Base-by-base conservation (phyloP, 2,888 invertebrate genomes). In the Eumerus sabulonum region DNA sequence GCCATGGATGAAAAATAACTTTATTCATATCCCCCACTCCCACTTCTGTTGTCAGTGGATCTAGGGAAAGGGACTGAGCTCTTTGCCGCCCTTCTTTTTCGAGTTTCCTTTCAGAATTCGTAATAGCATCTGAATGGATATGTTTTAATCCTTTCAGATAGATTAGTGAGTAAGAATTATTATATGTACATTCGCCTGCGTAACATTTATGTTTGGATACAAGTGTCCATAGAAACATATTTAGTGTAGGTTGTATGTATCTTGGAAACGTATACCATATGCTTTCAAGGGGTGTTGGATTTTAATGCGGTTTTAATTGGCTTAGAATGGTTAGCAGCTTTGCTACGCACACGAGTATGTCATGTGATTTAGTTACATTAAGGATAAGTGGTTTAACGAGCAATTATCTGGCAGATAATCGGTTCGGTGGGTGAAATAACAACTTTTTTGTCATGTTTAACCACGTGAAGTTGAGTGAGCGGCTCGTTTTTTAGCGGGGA, bases 141-240 rank as follows among this genome's bases (percentile, higher is more conserved):
- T 18, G 63, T 60, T 71, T 76, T 76, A 71, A 76, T 70, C 76
- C 76, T 64, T 71, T 76, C 64, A 71, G 70, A 64, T 59, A 76
- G 76, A 70, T 76, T 76, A 76, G 68, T 76, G 47, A 70, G 57
- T 38, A 36, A n/a, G n/a, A n/a, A n/a, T n/a, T n/a, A n/a, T n/a
- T n/a, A n/a, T n/a, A n/a, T n/a, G n/a, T n/a, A n/a, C n/a, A n/a
- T n/a, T n/a, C n/a, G n/a, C n/a, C n/a, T n/a, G n/a, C n/a, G n/a
- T n/a, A n/a, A n/a, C n/a, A n/a, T n/a, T n/a, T n/a, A n/a, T n/a
- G n/a, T 13, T 51, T 27, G 19, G 14, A 50, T 48, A 53, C 16
- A 13, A 16, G 42, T 9, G 42, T 42, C 27, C n/a, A 11, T 14
- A 36, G 48, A 40, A 48, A 11, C 13, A 40, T 53, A 42, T 56